Conservation (phyloP, 2,797 vertebrate genomes). For the Rhadinocentrus ornatus region DNA sequence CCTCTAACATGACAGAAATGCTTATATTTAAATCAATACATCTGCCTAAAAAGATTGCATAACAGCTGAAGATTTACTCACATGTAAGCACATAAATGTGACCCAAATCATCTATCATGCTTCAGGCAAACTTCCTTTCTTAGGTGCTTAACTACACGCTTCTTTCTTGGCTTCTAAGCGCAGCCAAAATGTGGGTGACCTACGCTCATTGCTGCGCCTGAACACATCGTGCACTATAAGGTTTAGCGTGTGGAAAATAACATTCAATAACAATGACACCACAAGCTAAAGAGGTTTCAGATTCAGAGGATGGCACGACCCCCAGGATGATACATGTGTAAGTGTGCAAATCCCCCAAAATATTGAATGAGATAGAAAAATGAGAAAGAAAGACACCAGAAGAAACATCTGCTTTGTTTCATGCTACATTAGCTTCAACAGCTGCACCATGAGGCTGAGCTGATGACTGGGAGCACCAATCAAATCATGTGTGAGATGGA, state of each 20-base stretch:
- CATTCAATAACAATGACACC: too few relatives aligned
- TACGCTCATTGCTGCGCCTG: not conserved
- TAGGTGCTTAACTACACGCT: slow-evolving; percentile 3
- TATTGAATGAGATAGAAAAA: slow-evolving; percentile 29
- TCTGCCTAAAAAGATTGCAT: not conserved
- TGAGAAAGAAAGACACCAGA: slow-evolving; percentile 65
- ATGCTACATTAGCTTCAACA: slow-evolving; percentile 75
- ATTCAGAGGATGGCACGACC: not conserved
- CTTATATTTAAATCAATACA: slow-evolving; percentile 18
- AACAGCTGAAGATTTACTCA: not conserved
- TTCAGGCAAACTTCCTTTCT: not conserved
- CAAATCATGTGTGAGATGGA: slow-evolving; percentile 76
- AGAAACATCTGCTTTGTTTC: slow-evolving; percentile 79
- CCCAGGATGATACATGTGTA: slow-evolving; percentile 15
- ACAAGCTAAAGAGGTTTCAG: not conserved
- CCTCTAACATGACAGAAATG: not conserved
- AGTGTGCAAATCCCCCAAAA: slow-evolving; percentile 44
- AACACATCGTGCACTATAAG: not conserved
- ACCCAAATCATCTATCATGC: not conserved
- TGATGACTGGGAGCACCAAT: slow-evolving; percentile 74
- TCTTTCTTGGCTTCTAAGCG: not conserved
- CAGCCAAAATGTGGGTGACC: slow-evolving; percentile 1
- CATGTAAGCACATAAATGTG: not conserved
- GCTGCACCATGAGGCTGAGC: slow-evolving; percentile 62
- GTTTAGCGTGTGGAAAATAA: too few relatives aligned